Evolutionary conservation across 2,888 invertebrate genomes (phyloP).

Genomic region (Liposcelis brunnea): DNA sequence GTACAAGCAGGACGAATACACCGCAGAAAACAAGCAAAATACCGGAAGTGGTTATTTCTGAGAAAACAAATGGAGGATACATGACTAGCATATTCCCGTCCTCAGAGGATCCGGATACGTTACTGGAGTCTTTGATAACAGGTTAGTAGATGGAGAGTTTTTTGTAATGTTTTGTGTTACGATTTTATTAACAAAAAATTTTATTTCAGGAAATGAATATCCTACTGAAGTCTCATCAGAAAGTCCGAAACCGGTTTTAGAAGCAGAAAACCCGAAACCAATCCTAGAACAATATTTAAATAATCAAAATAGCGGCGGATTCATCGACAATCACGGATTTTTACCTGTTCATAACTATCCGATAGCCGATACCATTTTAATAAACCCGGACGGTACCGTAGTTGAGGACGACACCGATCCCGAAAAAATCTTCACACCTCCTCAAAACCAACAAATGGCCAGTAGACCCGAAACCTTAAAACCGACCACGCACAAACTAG

Average conservation of each 20-base stretch:
- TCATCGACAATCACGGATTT: constrained; percentile 5
- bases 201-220: no score
- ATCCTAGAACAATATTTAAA: constrained; percentile 3
- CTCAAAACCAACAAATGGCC: constrained; percentile 7
- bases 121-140: no score
- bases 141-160: no score
- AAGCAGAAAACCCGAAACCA: neutral
- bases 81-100: no score
- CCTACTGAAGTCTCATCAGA: no score
- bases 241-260: no score
- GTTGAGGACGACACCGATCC: constrained; percentile 26
- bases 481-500: constrained; percentile 12
- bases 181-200: no score
- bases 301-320: constrained; percentile 2
- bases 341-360: constrained; percentile 11
- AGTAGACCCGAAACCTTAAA: constrained; percentile 10
- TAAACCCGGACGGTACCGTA: constrained; percentile 27
- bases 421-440: constrained; percentile 24
- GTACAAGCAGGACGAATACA: constrained; percentile 16
- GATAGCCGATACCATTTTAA: constrained; percentile 26
- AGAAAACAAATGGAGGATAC: no score
- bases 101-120: no score
- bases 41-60: no score
- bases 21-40: constrained; percentile 13
- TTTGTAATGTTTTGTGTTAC: no score